These are phyloP conservation scores for Patella ulyssiponensis DNA, from an alignment of 2,888 invertebrate genomes.

Conservation along the genomic window DNA sequence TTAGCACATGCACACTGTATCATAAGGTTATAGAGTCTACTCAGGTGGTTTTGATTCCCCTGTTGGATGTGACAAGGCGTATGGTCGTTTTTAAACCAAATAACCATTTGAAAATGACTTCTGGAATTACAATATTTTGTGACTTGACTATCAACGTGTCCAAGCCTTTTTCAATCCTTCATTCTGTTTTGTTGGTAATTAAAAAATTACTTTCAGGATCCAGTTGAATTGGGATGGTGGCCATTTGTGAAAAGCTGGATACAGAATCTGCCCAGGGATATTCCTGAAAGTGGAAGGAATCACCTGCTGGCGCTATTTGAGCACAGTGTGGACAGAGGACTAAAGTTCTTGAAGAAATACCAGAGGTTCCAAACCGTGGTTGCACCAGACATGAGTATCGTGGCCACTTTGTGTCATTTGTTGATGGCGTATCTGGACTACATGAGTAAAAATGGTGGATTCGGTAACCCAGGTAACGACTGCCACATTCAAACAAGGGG, in stretches of 20 bases:
- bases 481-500: too few species aligned
- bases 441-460: constrained; percentile 68
- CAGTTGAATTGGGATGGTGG: constrained; percentile 70
- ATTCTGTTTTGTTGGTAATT: too few species aligned
- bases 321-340: constrained; percentile 64
- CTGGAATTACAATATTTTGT: too few species aligned
- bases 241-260: constrained; percentile 71
- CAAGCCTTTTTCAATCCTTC: too few species aligned
- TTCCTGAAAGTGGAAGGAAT: constrained; percentile 67
- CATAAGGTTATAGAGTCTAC: too few species aligned
- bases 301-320: constrained; percentile 68
- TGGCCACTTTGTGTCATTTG: constrained; percentile 67
- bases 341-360: constrained; percentile 61
- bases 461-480: constrained; percentile 63
- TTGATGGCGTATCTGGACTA: constrained; percentile 69
- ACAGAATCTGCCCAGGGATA: constrained; percentile 59
- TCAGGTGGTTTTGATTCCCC: too few species aligned
- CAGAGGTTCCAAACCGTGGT: constrained; percentile 60
- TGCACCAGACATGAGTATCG: constrained; percentile 63
- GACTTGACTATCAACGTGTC: too few species aligned
- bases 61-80: too few species aligned
- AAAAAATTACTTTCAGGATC: constrained; percentile 56
- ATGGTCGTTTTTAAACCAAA: too few species aligned
- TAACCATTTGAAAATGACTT: too few species aligned
- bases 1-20: too few species aligned